A percentile compares a stretch with the other conserved stretches of the same genome.
Conservation (phyloP, 1,140 invertebrate genomes). For the Zaprionus vittiger region DNA sequence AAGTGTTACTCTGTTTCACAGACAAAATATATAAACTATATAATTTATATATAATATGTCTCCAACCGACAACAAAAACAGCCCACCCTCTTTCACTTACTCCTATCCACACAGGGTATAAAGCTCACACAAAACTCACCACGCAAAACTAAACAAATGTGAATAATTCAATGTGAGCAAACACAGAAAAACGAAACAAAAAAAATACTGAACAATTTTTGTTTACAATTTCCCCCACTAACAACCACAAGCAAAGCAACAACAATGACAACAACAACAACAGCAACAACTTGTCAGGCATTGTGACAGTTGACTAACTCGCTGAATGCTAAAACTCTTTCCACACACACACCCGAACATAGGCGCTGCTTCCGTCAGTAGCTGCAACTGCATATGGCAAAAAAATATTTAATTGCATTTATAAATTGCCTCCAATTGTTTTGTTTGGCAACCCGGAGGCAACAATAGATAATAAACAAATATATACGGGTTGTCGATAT, state of each 20-base stretch:
- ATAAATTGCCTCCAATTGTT: constrained; percentile 57
- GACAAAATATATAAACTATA: too few species aligned
- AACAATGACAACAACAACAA: constrained; percentile 3
- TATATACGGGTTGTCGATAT: constrained; percentile 16
- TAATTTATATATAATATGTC: not conserved
- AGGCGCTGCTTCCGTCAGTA: constrained; percentile 54
- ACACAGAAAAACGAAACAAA: constrained; percentile 14
- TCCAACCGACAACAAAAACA: not conserved
- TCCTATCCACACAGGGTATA: not conserved
- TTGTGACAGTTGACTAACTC: constrained; percentile 80
- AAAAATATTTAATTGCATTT: constrained; percentile 65
- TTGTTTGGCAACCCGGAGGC: constrained; percentile 37
- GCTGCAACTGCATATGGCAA: constrained; percentile 35
- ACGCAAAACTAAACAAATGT: constrained; percentile 65
- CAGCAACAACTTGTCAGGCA: constrained; percentile 47
- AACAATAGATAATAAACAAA: constrained; percentile 27
- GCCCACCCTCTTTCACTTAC: not conserved
- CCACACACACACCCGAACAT: constrained; percentile 29
- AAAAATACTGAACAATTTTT: constrained; percentile 61
- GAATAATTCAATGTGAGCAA: constrained; percentile 66
- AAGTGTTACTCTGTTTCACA: too few species aligned
- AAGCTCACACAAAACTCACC: constrained; percentile 5
- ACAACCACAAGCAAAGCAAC: constrained; percentile 17
- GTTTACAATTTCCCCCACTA: constrained; percentile 60
- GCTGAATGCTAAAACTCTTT: constrained; percentile 61